Percentiles rank a stretch among this genome's conserved stretches.
Evolutionary conservation across 2,797 vertebrate species (phyloP).

Genomic region (Hirundo rustica): DNA sequence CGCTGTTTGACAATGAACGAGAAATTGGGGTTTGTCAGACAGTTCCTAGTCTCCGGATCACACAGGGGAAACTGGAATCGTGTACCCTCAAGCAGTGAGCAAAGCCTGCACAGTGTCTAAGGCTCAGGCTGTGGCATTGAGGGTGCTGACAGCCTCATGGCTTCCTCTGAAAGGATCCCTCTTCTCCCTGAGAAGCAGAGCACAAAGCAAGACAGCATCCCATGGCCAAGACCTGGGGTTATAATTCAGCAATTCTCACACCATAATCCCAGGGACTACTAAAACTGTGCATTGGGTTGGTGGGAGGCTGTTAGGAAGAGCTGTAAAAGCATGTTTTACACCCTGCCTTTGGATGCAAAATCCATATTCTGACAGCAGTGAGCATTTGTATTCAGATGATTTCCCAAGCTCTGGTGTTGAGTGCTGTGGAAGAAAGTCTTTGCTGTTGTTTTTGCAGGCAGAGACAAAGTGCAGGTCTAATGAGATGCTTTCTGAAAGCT

Average conservation of each 20-base stretch:
- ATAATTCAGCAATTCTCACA: neutral
- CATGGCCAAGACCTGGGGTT: neutral
- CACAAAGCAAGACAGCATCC: neutral
- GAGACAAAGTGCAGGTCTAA: neutral
- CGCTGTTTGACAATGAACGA: neutral
- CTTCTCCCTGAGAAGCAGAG: neutral
- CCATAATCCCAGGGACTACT: neutral
- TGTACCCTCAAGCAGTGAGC: no score
- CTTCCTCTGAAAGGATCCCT: neutral
- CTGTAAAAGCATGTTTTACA: neutral
- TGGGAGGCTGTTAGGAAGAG: neutral
- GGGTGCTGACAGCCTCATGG: neutral
- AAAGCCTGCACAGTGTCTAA: neutral
- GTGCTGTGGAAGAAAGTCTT: neutral
- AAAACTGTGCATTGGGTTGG: neutral
- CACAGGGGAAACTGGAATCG: accelerated
- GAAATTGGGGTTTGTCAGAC: accelerated
- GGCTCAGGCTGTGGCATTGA: neutral
- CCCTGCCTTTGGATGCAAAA: conserved; percentile 11
- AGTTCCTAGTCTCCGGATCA: neutral
- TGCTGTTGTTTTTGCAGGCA: neutral
- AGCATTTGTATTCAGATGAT: conserved; percentile 36
- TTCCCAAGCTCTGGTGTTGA: conserved; percentile 5
- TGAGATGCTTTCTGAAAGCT: neutral
- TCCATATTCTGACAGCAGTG: neutral